Base-by-base conservation (phyloP, 2,113 vertebrate genomes). In the Protobothrops flavoviridis region DNA sequence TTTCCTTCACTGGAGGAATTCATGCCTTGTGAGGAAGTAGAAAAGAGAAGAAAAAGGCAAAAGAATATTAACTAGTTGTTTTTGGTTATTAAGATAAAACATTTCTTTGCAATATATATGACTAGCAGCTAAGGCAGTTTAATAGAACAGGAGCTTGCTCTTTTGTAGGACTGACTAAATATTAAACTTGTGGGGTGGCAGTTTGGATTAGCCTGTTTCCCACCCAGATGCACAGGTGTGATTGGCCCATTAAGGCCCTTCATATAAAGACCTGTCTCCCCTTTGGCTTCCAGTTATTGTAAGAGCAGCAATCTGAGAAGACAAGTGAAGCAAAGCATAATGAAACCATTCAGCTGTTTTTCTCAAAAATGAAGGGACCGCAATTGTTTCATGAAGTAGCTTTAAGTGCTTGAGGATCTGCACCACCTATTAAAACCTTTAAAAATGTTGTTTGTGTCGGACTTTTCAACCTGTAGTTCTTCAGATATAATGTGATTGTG, bases 401-500 rank as follows among this genome's bases (percentile, higher is more conserved):
- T 43, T 81, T 43, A 81, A 81, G 69, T 81, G 17, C 69, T 39
- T 39, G 69, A 39, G 6, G 33, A 39, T 81, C 33, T 55, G 20
- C 10, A 20, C 45, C 20, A 23, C 55, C 26, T 12, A 2, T 50
- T 86, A 59, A 86, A 57, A 24, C 23, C 3, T 29, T 29, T n/a
- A 7, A 33, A 50, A 50, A 13, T 50, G n/a, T 91, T 0, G 53
- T 33, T 69, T 33, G 6, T 81, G 1, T 81, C 26, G 50, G 85
- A 3, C 0, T 13, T 90, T 0, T 9, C 55, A 89, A 21, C 74
- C 74, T 8, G 17, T 81, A 39, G 17, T 81, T 81, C 17, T 52
- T 17, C 21, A 85, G 33, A 0, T 7, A 0, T 2, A 48, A 74
- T 10, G 15, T 0, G 0, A 3, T 48, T 26, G 0, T 17, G 0